Evolutionary conservation across 2,797 vertebrate genomes (phyloP).

Genomic region (Erithacus rubecula): DNA sequence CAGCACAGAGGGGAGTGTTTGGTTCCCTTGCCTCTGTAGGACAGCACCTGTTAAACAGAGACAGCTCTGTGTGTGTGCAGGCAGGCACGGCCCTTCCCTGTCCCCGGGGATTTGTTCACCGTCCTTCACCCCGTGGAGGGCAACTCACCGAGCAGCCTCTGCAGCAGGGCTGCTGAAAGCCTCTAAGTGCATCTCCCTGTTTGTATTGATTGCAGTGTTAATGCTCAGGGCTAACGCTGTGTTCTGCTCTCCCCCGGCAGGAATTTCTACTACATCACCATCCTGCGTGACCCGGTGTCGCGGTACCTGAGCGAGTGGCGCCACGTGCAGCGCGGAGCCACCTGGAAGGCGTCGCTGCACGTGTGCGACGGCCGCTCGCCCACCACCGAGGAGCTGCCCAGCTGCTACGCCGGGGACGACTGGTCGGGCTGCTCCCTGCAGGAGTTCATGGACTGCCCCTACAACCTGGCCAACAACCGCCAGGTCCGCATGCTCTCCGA

Average conservation of each 20-base stretch:
- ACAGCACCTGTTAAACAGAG: background rate
- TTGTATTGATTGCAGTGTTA: background rate
- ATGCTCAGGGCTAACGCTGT: background rate
- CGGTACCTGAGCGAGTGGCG: conserved; percentile 97
- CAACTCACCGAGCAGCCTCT: fast-evolving
- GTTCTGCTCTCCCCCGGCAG: conserved; percentile 65
- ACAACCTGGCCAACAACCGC: conserved; percentile 95
- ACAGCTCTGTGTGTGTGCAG: background rate
- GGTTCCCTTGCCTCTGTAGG: background rate
- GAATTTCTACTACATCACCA: conserved; percentile 98
- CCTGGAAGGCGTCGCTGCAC: conserved; percentile 94
- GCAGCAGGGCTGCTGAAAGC: background rate
- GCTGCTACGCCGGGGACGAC: conserved; percentile 93
- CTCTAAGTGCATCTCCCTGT: background rate
- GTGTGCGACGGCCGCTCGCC: conserved; percentile 93
- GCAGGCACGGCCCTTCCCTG: background rate
- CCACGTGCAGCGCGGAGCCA: conserved; percentile 94
- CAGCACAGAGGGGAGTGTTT: background rate
- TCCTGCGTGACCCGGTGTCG: conserved; percentile 93
- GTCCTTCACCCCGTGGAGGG: background rate
- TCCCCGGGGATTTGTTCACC: fast-evolving
- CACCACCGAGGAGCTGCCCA: conserved; percentile 90
- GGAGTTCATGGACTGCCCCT: conserved; percentile 96
- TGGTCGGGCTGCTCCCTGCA: conserved; percentile 94
- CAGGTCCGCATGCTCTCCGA: conserved; percentile 97